A percentile compares a stretch with the other conserved stretches of the same genome.
phyloP scores from a whole-genome alignment of 2,797 vertebrate genomes.

The Dryobates pubescens region DNA sequence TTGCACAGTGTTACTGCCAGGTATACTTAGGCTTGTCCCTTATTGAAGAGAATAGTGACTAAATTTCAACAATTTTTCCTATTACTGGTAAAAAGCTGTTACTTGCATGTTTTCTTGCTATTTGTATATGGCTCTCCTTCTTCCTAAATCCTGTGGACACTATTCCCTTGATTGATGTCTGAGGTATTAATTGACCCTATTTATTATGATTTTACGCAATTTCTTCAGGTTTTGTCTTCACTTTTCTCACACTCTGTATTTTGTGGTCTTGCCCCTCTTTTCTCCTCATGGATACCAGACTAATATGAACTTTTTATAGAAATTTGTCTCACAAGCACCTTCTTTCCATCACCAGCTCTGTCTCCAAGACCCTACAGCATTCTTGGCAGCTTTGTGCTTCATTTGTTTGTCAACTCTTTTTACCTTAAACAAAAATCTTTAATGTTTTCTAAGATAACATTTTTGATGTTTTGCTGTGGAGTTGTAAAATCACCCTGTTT shows the following conservation, averaged over 20 bases:
- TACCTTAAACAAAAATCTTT: constrained; percentile 46
- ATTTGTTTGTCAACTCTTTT: constrained; percentile 46
- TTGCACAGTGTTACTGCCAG: neutral
- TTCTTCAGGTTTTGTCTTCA: neutral
- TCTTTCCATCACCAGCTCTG: neutral
- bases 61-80: neutral
- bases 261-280: neutral
- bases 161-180: neutral
- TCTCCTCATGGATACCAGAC: neutral
- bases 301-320: neutral
- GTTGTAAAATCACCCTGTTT: constrained; percentile 41
- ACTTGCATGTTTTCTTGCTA: neutral
- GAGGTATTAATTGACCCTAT: neutral
- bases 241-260: neutral
- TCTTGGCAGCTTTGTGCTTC: neutral
- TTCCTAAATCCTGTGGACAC: neutral
- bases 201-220: neutral
- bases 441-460: constrained; percentile 17
- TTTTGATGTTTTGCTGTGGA: constrained; percentile 60
- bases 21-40: neutral
- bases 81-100: neutral
- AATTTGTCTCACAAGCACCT: constrained; percentile 1
- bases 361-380: neutral
- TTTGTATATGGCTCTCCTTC: neutral
- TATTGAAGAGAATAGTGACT: neutral